Percentiles rank a stretch among this genome's conserved stretches.
These are phyloP conservation scores for Tetramorium bicarinatum DNA, from an alignment of 2,888 invertebrate species.

Conservation along the genomic window DNA sequence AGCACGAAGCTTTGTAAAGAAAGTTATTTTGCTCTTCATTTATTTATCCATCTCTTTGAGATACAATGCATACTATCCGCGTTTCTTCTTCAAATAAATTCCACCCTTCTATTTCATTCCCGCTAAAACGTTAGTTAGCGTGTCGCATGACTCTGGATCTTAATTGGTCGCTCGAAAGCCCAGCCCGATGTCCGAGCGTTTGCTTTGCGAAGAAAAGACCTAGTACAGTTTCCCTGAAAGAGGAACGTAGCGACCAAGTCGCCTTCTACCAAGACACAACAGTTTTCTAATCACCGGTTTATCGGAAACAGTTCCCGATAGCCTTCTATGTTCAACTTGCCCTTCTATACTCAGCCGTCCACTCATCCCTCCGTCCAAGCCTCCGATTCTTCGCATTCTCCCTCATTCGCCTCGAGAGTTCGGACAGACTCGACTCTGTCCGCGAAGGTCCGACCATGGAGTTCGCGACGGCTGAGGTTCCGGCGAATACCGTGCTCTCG, in stretches of 20 bases:
- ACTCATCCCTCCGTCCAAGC: constrained; percentile 10
- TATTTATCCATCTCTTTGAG: background rate
- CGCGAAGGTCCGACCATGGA: constrained; percentile 69
- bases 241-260: background rate
- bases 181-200: background rate
- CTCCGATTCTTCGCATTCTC: constrained; percentile 62
- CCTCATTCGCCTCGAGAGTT: constrained; percentile 68
- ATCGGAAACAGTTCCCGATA: constrained; percentile 78
- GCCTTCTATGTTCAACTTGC: constrained; percentile 43
- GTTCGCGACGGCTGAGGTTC: constrained; percentile 65
- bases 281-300: constrained; percentile 82
- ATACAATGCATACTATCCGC: background rate
- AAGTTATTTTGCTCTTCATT: background rate
- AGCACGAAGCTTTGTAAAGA: background rate
- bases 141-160: background rate
- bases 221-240: background rate
- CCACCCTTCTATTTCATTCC: background rate
- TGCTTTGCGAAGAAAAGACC: background rate
- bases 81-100: background rate
- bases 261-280: constrained; percentile 68
- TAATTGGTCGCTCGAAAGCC: background rate
- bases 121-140: background rate
- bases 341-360: constrained; percentile 50
- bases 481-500: constrained; percentile 64
- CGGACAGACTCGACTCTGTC: constrained; percentile 67